phyloP scores from a whole-genome alignment of 2,888 invertebrate species.

The Epinotia ramella region DNA sequence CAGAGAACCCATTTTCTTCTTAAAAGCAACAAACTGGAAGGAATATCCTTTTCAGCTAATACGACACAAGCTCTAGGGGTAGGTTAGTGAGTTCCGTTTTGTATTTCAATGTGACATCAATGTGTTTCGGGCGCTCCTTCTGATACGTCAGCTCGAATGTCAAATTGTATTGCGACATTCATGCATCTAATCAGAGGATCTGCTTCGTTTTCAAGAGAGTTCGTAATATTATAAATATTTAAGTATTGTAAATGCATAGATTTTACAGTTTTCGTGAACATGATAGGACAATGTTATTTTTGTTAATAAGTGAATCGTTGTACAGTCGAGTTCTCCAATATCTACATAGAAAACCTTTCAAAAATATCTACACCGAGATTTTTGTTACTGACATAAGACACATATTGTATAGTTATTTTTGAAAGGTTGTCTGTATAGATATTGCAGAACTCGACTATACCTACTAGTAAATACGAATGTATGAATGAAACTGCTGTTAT shows the following conservation, averaged over 20 bases:
- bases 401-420: no score
- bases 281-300: no score
- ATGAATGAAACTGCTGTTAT: no score
- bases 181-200: not conserved
- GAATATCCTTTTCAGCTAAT: not conserved
- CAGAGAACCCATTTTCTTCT: slow-evolving; percentile 2
- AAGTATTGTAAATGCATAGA: not conserved
- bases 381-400: no score
- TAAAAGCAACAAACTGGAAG: not conserved
- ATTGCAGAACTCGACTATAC: no score
- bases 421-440: no score
- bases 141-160: not conserved
- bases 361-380: no score
- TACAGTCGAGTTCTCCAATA: no score
- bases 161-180: not conserved
- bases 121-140: not conserved
- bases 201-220: not conserved
- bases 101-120: not conserved
- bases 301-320: no score
- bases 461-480: no score
- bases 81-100: not conserved
- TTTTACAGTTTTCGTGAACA: not conserved
- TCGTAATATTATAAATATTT: not conserved
- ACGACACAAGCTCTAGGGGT: not conserved
- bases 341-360: no score